These are phyloP conservation scores for Ennomos fuscantarius DNA, from an alignment of 2,888 invertebrate species.

Conservation along the genomic window DNA sequence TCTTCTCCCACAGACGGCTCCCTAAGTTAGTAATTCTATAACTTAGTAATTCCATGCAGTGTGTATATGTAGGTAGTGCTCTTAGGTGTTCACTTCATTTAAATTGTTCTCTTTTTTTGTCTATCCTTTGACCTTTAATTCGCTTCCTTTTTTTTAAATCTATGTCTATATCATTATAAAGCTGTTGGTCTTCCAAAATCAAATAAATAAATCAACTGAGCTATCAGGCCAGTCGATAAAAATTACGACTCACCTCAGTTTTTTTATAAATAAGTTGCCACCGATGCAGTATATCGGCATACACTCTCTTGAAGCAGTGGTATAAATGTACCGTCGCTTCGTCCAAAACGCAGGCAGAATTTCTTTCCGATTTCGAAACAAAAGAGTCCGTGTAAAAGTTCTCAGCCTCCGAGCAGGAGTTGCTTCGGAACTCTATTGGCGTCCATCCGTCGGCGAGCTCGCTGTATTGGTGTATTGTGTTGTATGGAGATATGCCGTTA, in stretches of 20 bases:
- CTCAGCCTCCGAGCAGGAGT: constrained; percentile 94
- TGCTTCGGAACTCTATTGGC: constrained; percentile 90
- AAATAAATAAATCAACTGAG: too few species aligned
- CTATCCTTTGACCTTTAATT: too few species aligned
- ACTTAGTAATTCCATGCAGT: too few species aligned
- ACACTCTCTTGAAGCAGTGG: constrained; percentile 93
- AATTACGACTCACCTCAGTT: constrained; percentile 86
- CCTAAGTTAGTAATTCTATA: too few species aligned
- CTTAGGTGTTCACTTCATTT: too few species aligned
- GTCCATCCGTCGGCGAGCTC: constrained; percentile 93
- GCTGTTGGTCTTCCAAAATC: too few species aligned
- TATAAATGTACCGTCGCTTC: constrained; percentile 86
- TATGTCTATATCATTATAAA: too few species aligned
- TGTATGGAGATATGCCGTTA: constrained; percentile 93
- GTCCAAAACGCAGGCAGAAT: constrained; percentile 72
- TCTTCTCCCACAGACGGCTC: too few species aligned
- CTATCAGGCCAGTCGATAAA: too few species aligned
- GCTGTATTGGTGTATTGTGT: constrained; percentile 90
- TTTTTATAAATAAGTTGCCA: constrained; percentile 93
- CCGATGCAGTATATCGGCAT: constrained; percentile 94
- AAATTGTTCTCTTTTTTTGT: too few species aligned
- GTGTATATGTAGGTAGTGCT: too few species aligned
- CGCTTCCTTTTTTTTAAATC: too few species aligned
- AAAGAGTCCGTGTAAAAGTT: constrained; percentile 85
- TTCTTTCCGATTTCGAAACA: constrained; percentile 65